Conservation (phyloP, 2,888 invertebrate species). For the Cataglyphis altisquamis region DNA sequence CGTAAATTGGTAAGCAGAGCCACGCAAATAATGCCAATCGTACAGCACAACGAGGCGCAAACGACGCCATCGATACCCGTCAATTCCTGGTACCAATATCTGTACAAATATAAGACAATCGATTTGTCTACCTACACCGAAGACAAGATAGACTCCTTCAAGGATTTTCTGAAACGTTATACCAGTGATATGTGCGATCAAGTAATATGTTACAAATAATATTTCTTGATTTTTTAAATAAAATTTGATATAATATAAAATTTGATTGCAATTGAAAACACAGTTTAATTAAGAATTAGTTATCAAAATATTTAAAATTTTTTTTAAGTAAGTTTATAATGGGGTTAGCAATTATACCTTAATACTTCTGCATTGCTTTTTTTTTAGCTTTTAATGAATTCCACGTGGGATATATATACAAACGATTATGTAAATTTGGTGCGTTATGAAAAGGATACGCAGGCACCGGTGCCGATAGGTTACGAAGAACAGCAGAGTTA, state of each 20-base stretch:
- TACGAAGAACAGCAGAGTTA: constrained; percentile 82
- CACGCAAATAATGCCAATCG: constrained; percentile 88
- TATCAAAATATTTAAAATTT: not conserved
- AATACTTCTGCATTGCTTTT: constrained; percentile 47
- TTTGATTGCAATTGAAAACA: not conserved
- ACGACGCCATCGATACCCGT: constrained; percentile 90
- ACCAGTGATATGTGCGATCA: constrained; percentile 79
- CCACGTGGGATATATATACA: constrained; percentile 88
- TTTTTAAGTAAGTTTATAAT: not conserved
- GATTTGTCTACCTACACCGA: constrained; percentile 76
- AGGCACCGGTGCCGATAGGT: constrained; percentile 71
- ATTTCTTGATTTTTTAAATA: not conserved
- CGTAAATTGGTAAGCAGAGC: constrained; percentile 88
- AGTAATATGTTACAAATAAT: constrained; percentile 65
- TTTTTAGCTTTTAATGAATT: constrained; percentile 72
- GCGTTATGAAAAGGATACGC: constrained; percentile 80
- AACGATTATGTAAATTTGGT: constrained; percentile 89
- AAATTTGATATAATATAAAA: not conserved
- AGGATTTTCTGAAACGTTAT: constrained; percentile 77
- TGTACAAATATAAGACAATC: constrained; percentile 84
- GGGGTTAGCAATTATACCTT: not conserved
- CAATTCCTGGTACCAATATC: constrained; percentile 91
- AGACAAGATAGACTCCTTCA: constrained; percentile 79
- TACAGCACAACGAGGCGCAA: constrained; percentile 88
- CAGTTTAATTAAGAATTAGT: not conserved